Conservation (phyloP, 2,888 invertebrate genomes). For the Hermaeophaga mercurialis region DNA sequence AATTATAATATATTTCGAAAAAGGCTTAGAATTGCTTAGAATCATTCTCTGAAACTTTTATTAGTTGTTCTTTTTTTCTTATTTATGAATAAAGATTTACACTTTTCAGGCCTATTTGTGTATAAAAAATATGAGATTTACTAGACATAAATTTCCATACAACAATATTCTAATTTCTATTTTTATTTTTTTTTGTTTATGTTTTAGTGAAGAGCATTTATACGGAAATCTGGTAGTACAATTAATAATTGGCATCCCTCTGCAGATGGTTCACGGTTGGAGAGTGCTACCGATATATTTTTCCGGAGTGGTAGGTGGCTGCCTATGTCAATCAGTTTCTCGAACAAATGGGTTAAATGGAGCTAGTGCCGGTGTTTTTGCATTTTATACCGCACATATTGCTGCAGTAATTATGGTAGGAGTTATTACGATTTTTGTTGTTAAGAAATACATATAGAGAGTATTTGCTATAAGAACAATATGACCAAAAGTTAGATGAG, state of each 20-base stretch:
- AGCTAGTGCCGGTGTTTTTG: slow-evolving; percentile 93
- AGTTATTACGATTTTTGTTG: background rate
- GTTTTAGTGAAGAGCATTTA: slow-evolving; percentile 70
- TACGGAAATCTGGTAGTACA: slow-evolving; percentile 89
- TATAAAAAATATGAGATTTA: too few species aligned
- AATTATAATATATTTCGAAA: too few species aligned
- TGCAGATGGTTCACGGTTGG: slow-evolving; percentile 96
- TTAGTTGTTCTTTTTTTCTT: too few species aligned
- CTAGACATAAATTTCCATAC: background rate
- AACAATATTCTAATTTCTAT: background rate
- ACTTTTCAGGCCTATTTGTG: too few species aligned
- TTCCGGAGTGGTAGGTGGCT: slow-evolving; percentile 82
- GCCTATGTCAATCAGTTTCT: slow-evolving; percentile 77
- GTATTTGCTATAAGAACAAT: too few species aligned
- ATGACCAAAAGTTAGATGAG: too few species aligned
- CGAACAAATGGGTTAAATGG: slow-evolving; percentile 81
- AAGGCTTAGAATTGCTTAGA: too few species aligned
- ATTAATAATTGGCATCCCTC: slow-evolving; percentile 86
- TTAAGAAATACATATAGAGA: too few species aligned
- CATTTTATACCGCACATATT: slow-evolving; percentile 88
- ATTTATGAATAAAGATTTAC: too few species aligned
- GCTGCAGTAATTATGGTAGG: slow-evolving; percentile 85
- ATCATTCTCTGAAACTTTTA: too few species aligned
- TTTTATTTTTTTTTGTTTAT: background rate
- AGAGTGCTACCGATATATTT: slow-evolving; percentile 83